A percentile compares a stretch with the other conserved stretches of the same genome.
phyloP scores from a whole-genome alignment of 92 coral and sea anemone species.

The Palythoa grandis region DNA sequence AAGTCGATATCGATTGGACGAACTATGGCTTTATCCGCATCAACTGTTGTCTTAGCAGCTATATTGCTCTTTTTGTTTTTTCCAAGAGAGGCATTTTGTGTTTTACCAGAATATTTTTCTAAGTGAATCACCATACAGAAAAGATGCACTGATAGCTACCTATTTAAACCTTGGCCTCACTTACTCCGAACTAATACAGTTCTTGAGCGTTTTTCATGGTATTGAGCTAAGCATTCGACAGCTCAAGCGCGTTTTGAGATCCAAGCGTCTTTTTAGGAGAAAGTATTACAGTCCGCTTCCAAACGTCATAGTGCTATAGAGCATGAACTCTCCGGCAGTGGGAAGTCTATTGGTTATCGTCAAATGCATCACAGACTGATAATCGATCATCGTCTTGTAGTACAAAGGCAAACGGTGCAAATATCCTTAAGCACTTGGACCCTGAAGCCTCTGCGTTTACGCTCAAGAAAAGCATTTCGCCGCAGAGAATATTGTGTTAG shows the following conservation, averaged over 20 bases:
- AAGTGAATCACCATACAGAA: neutral
- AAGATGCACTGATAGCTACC: neutral
- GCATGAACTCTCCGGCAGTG: slow-evolving; percentile 35
- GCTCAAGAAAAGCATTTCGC: too few relatives aligned
- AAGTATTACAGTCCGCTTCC: slow-evolving; percentile 15
- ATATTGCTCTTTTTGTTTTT: too few relatives aligned
- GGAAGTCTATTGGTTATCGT: slow-evolving; percentile 20
- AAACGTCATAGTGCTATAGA: slow-evolving; percentile 15
- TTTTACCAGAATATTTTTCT: neutral
- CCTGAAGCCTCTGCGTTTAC: too few relatives aligned
- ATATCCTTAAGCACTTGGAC: too few relatives aligned
- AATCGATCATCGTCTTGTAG: neutral
- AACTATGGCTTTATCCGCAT: too few relatives aligned
- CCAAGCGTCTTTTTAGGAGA: too few relatives aligned
- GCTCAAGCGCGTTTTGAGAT: too few relatives aligned
- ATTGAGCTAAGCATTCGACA: too few relatives aligned
- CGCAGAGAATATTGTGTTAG: too few relatives aligned
- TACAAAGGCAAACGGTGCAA: too few relatives aligned
- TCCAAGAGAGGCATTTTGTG: neutral
- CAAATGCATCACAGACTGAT: slow-evolving; percentile 30
- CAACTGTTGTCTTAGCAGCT: too few relatives aligned
- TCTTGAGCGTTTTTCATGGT: neutral
- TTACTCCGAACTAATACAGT: neutral
- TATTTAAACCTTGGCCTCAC: neutral
- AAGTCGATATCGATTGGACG: too few relatives aligned